Conservation (phyloP, 2,888 invertebrate genomes). For the Lapara coniferarum region DNA sequence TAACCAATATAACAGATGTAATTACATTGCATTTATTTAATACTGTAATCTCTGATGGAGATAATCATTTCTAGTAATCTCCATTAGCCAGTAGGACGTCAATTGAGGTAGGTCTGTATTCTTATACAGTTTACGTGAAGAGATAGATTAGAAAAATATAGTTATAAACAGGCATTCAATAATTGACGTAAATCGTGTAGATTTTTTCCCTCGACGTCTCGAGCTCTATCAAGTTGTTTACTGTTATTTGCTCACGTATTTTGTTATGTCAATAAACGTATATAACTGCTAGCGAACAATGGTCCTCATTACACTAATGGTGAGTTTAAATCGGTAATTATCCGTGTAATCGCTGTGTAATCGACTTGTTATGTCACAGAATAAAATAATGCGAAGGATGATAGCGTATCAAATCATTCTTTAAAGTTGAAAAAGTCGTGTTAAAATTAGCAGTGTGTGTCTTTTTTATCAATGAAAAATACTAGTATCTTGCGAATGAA, state of each 20-base stretch:
- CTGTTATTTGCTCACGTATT: constrained; percentile 36
- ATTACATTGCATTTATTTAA: neutral
- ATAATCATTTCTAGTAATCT: constrained; percentile 1
- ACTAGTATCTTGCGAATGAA: no score
- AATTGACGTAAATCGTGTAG: constrained; percentile 29
- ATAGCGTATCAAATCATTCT: neutral
- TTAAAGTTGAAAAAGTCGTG: neutral
- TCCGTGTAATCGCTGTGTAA: neutral
- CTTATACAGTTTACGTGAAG: no score
- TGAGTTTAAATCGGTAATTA: constrained; percentile 18
- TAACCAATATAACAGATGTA: no score
- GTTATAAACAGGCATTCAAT: neutral
- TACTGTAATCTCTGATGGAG: neutral
- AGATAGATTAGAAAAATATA: neutral
- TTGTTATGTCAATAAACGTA: constrained; percentile 29
- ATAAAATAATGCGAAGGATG: neutral
- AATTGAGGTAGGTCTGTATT: constrained; percentile 44
- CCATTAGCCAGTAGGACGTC: constrained; percentile 29
- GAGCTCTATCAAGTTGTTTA: constrained; percentile 30
- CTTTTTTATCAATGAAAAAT: no score
- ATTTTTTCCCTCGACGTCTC: constrained; percentile 8
- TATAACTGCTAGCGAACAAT: constrained; percentile 33
- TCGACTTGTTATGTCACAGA: constrained; percentile 12
- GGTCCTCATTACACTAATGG: constrained; percentile 21
- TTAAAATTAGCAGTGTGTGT: no score